These are phyloP conservation scores for Enteromius viviparus DNA, from an alignment of 2,797 vertebrate species.

Conservation along the genomic window DNA sequence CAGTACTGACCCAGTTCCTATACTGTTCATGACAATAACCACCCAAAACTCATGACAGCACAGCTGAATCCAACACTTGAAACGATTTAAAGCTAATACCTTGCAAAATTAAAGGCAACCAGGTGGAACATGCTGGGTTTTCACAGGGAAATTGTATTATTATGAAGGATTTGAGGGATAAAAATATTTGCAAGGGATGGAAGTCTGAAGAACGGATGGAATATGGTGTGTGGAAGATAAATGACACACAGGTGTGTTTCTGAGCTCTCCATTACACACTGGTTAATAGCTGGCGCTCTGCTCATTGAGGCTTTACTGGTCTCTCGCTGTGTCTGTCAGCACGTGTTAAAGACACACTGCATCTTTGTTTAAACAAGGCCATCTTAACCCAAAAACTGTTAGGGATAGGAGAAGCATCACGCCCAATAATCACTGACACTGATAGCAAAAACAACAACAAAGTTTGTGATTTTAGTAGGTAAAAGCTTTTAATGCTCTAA, in stretches of 20 bases:
- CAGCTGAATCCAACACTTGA: neutral
- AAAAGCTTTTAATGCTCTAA: too few species aligned
- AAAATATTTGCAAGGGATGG: neutral
- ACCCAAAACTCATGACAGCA: neutral
- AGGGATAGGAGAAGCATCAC: neutral
- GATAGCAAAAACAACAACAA: neutral
- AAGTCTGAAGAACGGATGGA: neutral
- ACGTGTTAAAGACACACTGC: conserved; percentile 15
- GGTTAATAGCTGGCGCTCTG: conserved; percentile 1
- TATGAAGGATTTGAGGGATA: neutral
- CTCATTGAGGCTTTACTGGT: conserved; percentile 24
- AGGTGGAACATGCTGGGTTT: conserved; percentile 9
- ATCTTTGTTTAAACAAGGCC: conserved; percentile 39
- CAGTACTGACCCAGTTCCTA: neutral
- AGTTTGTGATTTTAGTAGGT: neutral
- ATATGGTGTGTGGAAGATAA: conserved; percentile 22
- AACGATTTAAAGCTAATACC: conserved; percentile 26
- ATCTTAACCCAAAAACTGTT: conserved; percentile 3
- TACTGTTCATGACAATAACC: neutral
- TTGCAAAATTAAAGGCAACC: conserved; percentile 37
- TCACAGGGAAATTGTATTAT: neutral
- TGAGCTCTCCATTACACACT: conserved; percentile 32
- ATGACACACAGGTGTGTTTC: conserved; percentile 39
- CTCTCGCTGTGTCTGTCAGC: conserved; percentile 13
- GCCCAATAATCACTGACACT: neutral